Evolutionary conservation across 2,113 vertebrate species (phyloP).

Genomic region (Ochotona curzoniae): DNA sequence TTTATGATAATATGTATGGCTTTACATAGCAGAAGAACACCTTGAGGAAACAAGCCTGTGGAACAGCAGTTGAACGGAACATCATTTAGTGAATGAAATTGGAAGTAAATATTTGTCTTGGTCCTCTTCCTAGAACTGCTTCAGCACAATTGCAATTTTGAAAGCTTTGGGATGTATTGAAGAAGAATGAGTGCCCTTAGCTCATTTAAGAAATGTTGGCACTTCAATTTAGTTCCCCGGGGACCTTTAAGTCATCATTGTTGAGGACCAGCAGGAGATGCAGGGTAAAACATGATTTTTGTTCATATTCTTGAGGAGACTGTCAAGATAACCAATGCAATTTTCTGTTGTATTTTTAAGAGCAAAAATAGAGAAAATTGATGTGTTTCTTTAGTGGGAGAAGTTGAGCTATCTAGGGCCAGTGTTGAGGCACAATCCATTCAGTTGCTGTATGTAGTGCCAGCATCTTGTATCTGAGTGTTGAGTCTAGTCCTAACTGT

Average conservation of each 20-base stretch:
- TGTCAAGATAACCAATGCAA: constrained; percentile 34
- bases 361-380: background rate
- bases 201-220: background rate
- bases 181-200: background rate
- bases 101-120: constrained; percentile 38
- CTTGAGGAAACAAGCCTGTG: constrained; percentile 2
- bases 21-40: constrained; percentile 19
- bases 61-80: background rate
- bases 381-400: constrained; percentile 25
- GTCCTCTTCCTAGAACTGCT: background rate
- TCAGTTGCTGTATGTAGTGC: too few species aligned
- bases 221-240: background rate
- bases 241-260: background rate
- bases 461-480: too few species aligned
- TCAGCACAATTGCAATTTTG: background rate
- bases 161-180: background rate
- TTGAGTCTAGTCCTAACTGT: too few species aligned
- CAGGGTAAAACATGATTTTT: background rate
- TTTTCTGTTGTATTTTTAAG: constrained; percentile 48
- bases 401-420: background rate
- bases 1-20: background rate
- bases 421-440: too few species aligned
- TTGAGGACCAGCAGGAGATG: background rate
- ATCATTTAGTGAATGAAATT: background rate
- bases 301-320: background rate